Evolutionary conservation across 2,797 vertebrate genomes (phyloP), one percentile per base, ranked within the genome.

Genomic region (Nasua narica): DNA sequence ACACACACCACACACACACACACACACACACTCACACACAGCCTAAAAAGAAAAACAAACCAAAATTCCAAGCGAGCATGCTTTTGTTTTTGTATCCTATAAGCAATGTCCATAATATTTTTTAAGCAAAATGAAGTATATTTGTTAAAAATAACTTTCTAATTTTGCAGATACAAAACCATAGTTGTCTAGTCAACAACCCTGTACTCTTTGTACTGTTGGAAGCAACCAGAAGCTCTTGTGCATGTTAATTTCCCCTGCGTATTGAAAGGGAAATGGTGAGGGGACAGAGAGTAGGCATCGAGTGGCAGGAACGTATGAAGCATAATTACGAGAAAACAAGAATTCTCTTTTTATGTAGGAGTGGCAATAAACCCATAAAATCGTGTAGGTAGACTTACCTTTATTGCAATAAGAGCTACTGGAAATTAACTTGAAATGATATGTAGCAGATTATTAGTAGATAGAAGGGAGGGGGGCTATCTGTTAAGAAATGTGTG

Each of bases 141-240:
- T 65, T 95, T 88, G 46, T 94, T 92, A 94, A 92, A 92, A 83
- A 65, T 37, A 86, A 48, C 16, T 72, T 88, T 95, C 88, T 32
- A 77, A 12, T 69, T 94, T 97, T 90, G 43, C n/a, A 90, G 56
- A 46, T 78, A 50, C 12, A 72, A 81, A 96, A 32, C 18, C 23
- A 69, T 62, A 14, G 25, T 52, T n/a, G 37, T 67, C 18, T 83
- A 25, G 29, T 40, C 25, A 83, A 81, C 37, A 58, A 29, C 7
- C 10, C 29, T 87, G 32, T 35, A 18, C 15, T 87, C 32, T 27
- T 0, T 23, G 35, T 56, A 14, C 76, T 84, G 3, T 76, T 92
- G 21, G 56, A 62, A 40, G 62, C 7, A 11, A 10, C 50, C 10
- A 13, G 70, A 65, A 85, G 76, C 37, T 50, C 27, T 62, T 56